phyloP scores from a whole-genome alignment of 1,140 invertebrate genomes.

The Protaetia brevitarsis region DNA sequence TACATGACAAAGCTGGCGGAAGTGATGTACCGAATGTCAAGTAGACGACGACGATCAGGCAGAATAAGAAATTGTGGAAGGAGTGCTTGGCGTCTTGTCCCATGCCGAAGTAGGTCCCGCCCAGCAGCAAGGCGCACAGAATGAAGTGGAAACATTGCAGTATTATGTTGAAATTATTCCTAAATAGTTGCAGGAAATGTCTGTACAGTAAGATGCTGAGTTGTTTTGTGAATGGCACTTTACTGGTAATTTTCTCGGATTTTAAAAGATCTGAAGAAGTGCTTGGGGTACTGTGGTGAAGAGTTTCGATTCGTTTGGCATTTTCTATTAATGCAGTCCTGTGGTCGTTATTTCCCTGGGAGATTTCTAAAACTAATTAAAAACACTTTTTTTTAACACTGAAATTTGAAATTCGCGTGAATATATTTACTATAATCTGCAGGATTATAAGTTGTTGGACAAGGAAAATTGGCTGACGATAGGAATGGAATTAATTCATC shows the following conservation, averaged over 20 bases:
- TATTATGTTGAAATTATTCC: background rate
- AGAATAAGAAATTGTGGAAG: background rate
- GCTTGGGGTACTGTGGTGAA: background rate
- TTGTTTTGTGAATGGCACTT: background rate
- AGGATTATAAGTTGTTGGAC: constrained; percentile 80
- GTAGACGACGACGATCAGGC: background rate
- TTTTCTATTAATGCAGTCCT: background rate
- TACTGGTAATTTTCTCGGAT: background rate
- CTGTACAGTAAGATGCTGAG: background rate
- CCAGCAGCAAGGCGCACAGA: background rate
- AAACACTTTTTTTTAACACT: no score
- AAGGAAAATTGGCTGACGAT: constrained; percentile 60
- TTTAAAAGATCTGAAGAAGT: background rate
- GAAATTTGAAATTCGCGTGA: no score
- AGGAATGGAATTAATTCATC: constrained; percentile 69
- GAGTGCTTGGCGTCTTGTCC: background rate
- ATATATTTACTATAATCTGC: constrained; percentile 72
- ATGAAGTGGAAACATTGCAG: background rate
- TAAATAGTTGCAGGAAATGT: background rate
- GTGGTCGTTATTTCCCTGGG: background rate
- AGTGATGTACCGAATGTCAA: background rate
- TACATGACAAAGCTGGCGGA: background rate
- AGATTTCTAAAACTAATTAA: background rate
- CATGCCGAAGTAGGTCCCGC: background rate
- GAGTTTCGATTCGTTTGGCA: background rate